Evolutionary conservation across 2,888 invertebrate species (phyloP), one percentile per base, ranked within the genome.

Genomic region (Tholera decimalis): DNA sequence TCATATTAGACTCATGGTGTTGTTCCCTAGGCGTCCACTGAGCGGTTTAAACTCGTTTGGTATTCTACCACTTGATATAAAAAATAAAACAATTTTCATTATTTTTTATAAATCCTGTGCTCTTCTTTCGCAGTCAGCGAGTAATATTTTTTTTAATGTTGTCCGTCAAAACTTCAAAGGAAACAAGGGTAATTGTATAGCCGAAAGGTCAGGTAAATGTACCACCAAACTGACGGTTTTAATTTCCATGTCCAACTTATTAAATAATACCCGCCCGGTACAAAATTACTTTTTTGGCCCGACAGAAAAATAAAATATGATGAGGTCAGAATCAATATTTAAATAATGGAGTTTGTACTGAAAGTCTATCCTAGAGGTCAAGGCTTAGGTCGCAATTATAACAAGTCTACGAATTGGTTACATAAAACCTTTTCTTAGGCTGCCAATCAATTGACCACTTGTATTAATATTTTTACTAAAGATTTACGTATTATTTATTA

Each of bases 401-500:
- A 41, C 26, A 15, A 28, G 22, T 11, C 26, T 53, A 18, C 8
- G 24, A 28, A 55, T 30, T 54, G 18, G 37, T 20, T 37, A 24
- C 24, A n/a, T 22, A 63, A 41, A 56, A 51, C 57, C 26, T 46
- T 67, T 51, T 51, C 51, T n/a, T 13, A 37, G 11, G 9, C 44
- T 24, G 43, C 49, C 43, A 63, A 54, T 24, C 37, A 47, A 26
- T 41, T 15, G 18, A 15, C 22, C 6, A 11, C 41, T 13, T 41
- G n/a, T 37, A n/a, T 22, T 22, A 20, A 41, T 11, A 41, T 41
- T 41, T 41, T 41, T 20, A 20, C 4, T 41, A 41, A n/a, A 15
- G n/a, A 35, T 35, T 15, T 2, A 30, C 11, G 2, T 30, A 1
- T 11, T 11, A 30, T 30, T 30, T 3, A 8, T 6, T 30, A n/a